A percentile compares a stretch with the other conserved stretches of the same genome.
Evolutionary conservation across 35 echinoderm and acorn worm genomes (phyloP).

Genomic region (Diadema setosum): DNA sequence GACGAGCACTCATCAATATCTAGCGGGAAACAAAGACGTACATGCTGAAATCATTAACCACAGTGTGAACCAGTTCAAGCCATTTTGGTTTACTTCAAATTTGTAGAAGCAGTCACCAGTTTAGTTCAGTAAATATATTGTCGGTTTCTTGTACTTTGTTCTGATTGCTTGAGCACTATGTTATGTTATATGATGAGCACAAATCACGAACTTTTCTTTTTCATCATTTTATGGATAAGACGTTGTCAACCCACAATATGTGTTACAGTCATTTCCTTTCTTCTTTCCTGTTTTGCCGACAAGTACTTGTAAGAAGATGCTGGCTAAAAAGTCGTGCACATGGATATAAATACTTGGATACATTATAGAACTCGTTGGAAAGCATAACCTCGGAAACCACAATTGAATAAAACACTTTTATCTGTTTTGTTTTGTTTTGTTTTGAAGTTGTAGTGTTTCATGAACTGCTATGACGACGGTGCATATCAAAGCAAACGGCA

Average conservation of each 20-base stretch:
- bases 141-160: background rate
- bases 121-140: background rate
- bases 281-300: too few species aligned
- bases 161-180: background rate
- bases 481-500: background rate
- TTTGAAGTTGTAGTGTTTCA: background rate
- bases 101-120: background rate
- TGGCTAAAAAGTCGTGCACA: too few species aligned
- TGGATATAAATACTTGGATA: too few species aligned
- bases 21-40: background rate
- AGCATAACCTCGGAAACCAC: background rate
- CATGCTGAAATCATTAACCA: background rate
- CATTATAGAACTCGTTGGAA: too few species aligned
- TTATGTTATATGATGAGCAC: background rate
- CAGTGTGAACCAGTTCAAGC: background rate
- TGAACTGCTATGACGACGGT: background rate
- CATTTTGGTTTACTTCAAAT: background rate
- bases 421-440: too few species aligned
- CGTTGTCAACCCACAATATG: too few species aligned
- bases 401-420: background rate
- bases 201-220: background rate
- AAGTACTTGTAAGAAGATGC: too few species aligned
- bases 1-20: constrained; percentile 40
- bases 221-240: background rate
- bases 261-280: too few species aligned